Conservation (phyloP, 2,888 invertebrate genomes). For the Meganola albula region DNA sequence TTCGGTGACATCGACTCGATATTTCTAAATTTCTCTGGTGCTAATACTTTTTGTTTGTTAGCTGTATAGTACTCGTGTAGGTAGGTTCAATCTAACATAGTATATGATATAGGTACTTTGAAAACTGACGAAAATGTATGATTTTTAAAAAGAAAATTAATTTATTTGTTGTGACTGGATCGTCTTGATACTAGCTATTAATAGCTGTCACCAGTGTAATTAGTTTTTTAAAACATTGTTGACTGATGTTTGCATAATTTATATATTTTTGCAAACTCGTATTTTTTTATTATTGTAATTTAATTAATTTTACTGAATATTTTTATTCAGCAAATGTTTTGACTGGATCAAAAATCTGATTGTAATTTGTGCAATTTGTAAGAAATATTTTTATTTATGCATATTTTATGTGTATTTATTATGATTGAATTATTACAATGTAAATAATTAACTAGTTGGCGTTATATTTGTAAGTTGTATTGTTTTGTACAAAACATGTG, state of each 20-base stretch:
- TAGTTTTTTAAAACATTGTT: slow-evolving; percentile 28
- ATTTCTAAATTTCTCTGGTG: slow-evolving; percentile 59
- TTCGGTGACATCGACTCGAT: slow-evolving; percentile 49
- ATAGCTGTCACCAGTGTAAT: slow-evolving; percentile 14
- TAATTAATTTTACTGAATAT: slow-evolving; percentile 32
- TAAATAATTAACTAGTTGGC: slow-evolving; percentile 41
- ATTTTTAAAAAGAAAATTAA: no score
- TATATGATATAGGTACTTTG: slow-evolving; percentile 6
- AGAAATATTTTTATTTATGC: no score
- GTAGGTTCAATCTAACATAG: slow-evolving; percentile 9
- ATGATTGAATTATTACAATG: slow-evolving; percentile 39
- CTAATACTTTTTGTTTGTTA: slow-evolving; percentile 39
- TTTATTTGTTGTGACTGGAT: slow-evolving; percentile 17
- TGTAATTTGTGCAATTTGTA: slow-evolving; percentile 63
- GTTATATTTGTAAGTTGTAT: slow-evolving; percentile 48
- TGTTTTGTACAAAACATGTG: slow-evolving; percentile 51
- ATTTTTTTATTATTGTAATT: slow-evolving; percentile 52
- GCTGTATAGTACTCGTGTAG: slow-evolving; percentile 17
- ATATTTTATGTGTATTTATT: slow-evolving; percentile 37
- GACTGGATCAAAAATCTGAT: slow-evolving; percentile 75
- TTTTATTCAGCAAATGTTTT: slow-evolving; percentile 49
- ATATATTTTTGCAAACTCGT: slow-evolving; percentile 49
- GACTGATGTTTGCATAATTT: slow-evolving; percentile 69
- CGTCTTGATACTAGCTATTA: not conserved
- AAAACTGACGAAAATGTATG: no score